phyloP scores from a whole-genome alignment of 2,888 invertebrate species.

The Sarcophaga carnaria region DNA sequence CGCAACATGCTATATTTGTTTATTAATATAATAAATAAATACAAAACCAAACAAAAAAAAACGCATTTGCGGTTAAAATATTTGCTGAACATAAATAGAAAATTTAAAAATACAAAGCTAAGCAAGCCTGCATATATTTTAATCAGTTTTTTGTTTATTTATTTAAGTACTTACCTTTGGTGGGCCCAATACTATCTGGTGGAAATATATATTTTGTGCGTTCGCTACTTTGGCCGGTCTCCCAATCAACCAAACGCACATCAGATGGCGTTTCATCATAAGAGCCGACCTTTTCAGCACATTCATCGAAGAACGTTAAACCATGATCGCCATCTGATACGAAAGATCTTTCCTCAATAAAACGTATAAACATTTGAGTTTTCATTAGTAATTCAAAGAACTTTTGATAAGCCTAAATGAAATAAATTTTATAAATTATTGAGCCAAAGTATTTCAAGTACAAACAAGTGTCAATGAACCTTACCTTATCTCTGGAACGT shows the following conservation, averaged over 20 bases:
- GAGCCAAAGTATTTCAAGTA: neutral
- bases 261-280: slow-evolving; percentile 83
- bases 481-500: slow-evolving; percentile 92
- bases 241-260: slow-evolving; percentile 90
- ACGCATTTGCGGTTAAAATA: neutral
- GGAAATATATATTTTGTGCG: slow-evolving; percentile 97
- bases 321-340: slow-evolving; percentile 99
- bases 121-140: no score
- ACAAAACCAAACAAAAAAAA: no score
- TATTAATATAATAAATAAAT: no score
- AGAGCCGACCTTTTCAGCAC: slow-evolving; percentile 89
- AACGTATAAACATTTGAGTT: slow-evolving; percentile 98
- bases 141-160: neutral
- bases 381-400: slow-evolving; percentile 94
- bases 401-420: slow-evolving; percentile 87
- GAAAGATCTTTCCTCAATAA: slow-evolving; percentile 99
- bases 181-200: slow-evolving; percentile 86
- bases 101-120: no score
- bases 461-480: slow-evolving; percentile 27
- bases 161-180: slow-evolving; percentile 62
- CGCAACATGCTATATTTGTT: no score
- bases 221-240: slow-evolving; percentile 90
- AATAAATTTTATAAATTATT: neutral
- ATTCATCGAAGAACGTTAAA: slow-evolving; percentile 98
- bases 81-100: neutral